Conservation (phyloP, 2,888 invertebrate genomes). For the Ormyrus nitidulus region DNA sequence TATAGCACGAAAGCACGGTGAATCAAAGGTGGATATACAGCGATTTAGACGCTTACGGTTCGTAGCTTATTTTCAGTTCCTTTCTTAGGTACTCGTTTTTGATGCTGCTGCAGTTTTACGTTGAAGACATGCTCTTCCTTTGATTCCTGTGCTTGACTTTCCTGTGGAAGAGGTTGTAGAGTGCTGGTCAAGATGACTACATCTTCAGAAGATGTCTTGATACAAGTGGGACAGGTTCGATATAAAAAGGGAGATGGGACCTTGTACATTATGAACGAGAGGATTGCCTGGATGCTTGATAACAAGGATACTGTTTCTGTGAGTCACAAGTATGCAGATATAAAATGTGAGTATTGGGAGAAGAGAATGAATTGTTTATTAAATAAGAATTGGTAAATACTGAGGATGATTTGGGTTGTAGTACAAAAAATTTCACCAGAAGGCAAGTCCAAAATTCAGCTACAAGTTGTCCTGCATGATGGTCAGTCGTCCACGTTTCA, state of each 20-base stretch:
- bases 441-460: conserved; percentile 97
- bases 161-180: background rate
- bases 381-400: background rate
- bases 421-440: conserved; percentile 98
- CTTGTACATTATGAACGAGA: conserved; percentile 95
- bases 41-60: background rate
- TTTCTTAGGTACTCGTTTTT: background rate
- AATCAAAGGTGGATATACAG: conserved; percentile 9
- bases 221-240: conserved; percentile 93
- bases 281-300: conserved; percentile 97
- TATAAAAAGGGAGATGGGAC: conserved; percentile 98
- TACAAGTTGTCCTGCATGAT: conserved; percentile 96
- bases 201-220: conserved; percentile 95
- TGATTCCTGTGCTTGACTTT: conserved; percentile 2
- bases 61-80: background rate
- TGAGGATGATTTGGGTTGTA: conserved; percentile 73
- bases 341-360: conserved; percentile 85
- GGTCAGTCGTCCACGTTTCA: conserved; percentile 97
- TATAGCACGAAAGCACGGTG: background rate
- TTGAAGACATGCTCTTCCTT: background rate
- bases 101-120: background rate
- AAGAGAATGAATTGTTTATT: background rate
- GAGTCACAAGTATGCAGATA: conserved; percentile 95
- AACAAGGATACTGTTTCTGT: conserved; percentile 94
- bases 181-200: conserved; percentile 82